Evolutionary conservation across 1,140 invertebrate species (phyloP).

Genomic region (Drosophila nasuta): DNA sequence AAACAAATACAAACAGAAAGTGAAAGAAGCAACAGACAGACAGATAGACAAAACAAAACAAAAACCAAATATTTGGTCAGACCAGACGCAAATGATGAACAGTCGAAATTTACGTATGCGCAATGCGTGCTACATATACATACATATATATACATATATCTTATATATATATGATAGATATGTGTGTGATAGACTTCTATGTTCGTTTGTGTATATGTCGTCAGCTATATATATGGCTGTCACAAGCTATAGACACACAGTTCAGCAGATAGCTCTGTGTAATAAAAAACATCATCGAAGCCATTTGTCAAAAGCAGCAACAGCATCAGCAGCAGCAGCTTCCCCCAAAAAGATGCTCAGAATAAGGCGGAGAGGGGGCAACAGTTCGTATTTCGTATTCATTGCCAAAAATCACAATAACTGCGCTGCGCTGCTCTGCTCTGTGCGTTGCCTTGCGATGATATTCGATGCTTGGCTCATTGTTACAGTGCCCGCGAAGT

Average conservation of each 20-base stretch:
- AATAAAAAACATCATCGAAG: slow-evolving; percentile 82
- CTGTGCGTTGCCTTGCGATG: not conserved
- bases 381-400: slow-evolving; percentile 73
- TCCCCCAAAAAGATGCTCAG: slow-evolving; percentile 18
- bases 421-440: slow-evolving; percentile 29
- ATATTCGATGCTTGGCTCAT: slow-evolving; percentile 22
- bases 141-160: slow-evolving; percentile 11
- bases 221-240: slow-evolving; percentile 53
- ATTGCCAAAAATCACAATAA: slow-evolving; percentile 83
- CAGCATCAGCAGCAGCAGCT: slow-evolving; percentile 36
- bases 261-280: slow-evolving; percentile 72
- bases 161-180: not conserved
- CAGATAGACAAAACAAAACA: slow-evolving; percentile 16
- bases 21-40: slow-evolving; percentile 35
- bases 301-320: slow-evolving; percentile 76
- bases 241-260: slow-evolving; percentile 54
- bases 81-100: slow-evolving; percentile 55
- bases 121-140: slow-evolving; percentile 47
- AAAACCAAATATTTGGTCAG: slow-evolving; percentile 66
- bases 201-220: not conserved
- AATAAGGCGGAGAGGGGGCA: not conserved
- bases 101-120: slow-evolving; percentile 67
- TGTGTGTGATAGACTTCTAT: not conserved
- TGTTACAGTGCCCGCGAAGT: slow-evolving; percentile 67
- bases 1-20: slow-evolving; percentile 25